A percentile compares a stretch with the other conserved stretches of the same genome.
These are phyloP conservation scores for Nilaparvata lugens DNA, from an alignment of 1,140 invertebrate species.

Conservation along the genomic window DNA sequence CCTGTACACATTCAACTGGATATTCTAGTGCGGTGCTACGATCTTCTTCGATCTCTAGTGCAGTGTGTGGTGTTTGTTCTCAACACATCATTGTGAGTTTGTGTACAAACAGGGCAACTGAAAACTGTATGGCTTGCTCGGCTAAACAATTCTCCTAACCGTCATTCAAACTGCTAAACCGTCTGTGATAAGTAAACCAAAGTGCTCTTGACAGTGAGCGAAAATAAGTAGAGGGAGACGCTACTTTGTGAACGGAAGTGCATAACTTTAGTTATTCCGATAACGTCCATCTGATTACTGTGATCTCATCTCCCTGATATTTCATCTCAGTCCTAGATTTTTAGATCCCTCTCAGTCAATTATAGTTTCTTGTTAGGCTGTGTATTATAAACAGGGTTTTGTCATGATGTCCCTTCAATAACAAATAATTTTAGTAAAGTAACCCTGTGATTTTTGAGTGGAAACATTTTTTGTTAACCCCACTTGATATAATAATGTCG, in stretches of 20 bases:
- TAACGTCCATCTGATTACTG: slow-evolving; percentile 5
- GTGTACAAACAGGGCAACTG: too few relatives aligned
- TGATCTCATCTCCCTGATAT: slow-evolving; percentile 16
- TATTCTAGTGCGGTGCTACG: slow-evolving; percentile 17
- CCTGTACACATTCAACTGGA: slow-evolving; percentile 25
- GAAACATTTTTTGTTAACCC: not conserved
- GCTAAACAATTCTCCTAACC: slow-evolving; percentile 1
- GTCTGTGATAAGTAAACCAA: slow-evolving; percentile 25
- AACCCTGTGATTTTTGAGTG: not conserved
- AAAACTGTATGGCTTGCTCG: not conserved
- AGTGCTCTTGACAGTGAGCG: slow-evolving; percentile 13
- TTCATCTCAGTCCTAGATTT: not conserved
- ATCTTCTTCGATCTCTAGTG: slow-evolving; percentile 3
- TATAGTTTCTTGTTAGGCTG: not conserved
- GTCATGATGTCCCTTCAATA: not conserved
- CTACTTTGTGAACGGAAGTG: too few relatives aligned
- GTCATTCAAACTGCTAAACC: not conserved
- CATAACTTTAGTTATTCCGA: too few relatives aligned
- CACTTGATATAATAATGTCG: slow-evolving; percentile 20
- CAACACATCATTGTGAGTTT: too few relatives aligned
- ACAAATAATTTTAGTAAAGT: not conserved
- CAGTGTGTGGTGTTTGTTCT: not conserved
- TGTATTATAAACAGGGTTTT: slow-evolving; percentile 17
- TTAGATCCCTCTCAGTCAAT: not conserved
- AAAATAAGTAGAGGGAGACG: slow-evolving; percentile 15